A percentile compares a stretch with the other conserved stretches of the same genome.
These are phyloP conservation scores for Laterallus jamaicensis DNA, from an alignment of 2,113 vertebrate genomes.

Conservation along the genomic window DNA sequence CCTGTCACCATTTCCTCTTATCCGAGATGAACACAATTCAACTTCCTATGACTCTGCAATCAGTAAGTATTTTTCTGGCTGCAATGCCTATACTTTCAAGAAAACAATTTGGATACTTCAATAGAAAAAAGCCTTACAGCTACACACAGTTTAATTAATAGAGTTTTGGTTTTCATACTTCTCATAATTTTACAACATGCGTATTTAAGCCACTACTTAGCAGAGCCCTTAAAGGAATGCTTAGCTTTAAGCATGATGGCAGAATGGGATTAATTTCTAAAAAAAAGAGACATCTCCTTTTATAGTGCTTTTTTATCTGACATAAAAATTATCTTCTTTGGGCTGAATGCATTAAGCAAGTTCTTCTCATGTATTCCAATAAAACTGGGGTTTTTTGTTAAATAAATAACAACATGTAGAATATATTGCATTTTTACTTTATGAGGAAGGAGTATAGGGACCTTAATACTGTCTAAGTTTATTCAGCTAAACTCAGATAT, in stretches of 20 bases:
- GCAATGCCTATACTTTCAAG: not conserved
- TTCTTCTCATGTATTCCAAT: not conserved
- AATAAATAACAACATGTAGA: not conserved
- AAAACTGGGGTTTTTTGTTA: not conserved
- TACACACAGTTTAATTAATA: constrained; percentile 7
- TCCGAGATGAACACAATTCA: constrained; percentile 82
- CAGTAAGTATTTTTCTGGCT: constrained; percentile 79
- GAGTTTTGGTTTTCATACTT: not conserved
- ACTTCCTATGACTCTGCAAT: constrained; percentile 88
- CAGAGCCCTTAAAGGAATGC: not conserved
- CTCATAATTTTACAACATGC: not conserved
- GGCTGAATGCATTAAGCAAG: not conserved
- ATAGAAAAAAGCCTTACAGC: not conserved
- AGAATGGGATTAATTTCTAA: not conserved
- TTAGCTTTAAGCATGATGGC: not conserved
- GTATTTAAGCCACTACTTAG: constrained; percentile 13
- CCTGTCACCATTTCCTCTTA: constrained; percentile 89
- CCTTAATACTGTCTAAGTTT: not conserved
- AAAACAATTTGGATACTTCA: not conserved
- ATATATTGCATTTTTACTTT: not conserved
- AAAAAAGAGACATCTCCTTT: not conserved
- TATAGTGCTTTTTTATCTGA: not conserved
- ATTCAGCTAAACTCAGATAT: not conserved
- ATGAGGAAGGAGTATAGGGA: not conserved
- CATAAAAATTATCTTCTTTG: not conserved